Conservation (phyloP, 2,797 vertebrate species). For the Pseudochirops corinnae region DNA sequence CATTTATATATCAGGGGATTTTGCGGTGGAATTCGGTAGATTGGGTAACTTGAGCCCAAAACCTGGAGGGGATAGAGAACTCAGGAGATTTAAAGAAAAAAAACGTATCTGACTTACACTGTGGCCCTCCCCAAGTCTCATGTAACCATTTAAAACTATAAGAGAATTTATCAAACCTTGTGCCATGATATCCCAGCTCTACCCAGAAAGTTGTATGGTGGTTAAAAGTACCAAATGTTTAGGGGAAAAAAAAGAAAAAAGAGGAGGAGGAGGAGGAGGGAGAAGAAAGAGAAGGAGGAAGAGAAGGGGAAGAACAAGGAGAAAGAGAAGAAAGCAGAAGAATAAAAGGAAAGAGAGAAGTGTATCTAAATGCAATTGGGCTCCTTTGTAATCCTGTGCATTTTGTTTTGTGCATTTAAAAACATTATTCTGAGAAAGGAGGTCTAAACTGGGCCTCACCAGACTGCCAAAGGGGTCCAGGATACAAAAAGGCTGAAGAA, state of each 20-base stretch:
- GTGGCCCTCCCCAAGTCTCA: neutral
- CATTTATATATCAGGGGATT: neutral
- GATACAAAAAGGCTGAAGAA: neutral
- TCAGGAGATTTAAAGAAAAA: neutral
- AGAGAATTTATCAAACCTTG: neutral
- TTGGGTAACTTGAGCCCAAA: neutral
- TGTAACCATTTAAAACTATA: neutral
- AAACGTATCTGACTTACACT: neutral
- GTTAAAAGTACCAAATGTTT: neutral
- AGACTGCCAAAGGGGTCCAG: neutral
- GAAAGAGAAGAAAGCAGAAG: fast-evolving
- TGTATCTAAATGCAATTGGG: neutral
- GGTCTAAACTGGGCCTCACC: no score
- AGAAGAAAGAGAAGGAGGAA: fast-evolving
- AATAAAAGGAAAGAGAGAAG: neutral
- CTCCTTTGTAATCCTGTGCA: neutral
- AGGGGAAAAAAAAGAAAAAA: neutral
- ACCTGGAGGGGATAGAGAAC: neutral
- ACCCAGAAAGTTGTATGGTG: neutral
- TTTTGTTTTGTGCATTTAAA: neutral
- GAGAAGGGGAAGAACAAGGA: no score
- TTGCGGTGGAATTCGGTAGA: neutral
- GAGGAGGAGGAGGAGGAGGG: fast-evolving
- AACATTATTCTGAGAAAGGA: neutral
- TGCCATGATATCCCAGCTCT: neutral